Conservation (phyloP, 1,140 invertebrate genomes). For the Pogonognathellus flavescens region DNA sequence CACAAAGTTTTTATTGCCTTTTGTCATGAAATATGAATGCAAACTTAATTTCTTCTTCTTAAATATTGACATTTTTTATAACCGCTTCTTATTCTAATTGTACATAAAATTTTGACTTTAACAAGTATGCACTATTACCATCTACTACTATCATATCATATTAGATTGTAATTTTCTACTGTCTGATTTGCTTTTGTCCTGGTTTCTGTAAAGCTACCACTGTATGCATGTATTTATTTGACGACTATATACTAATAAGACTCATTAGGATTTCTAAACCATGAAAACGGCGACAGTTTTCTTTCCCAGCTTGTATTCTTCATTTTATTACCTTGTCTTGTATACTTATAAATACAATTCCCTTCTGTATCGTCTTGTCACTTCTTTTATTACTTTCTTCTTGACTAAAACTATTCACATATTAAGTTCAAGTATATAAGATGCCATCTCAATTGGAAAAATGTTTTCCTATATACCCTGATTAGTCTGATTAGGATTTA, state of each 20-base stretch:
- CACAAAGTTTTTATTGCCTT: too few relatives aligned
- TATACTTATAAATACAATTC: constrained; percentile 28
- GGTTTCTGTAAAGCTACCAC: neutral
- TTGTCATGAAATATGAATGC: too few relatives aligned
- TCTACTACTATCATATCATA: too few relatives aligned
- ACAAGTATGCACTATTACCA: neutral
- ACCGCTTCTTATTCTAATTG: too few relatives aligned
- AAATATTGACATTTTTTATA: too few relatives aligned
- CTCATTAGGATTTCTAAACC: constrained; percentile 27
- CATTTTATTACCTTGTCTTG: constrained; percentile 31
- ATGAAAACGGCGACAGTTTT: constrained; percentile 31
- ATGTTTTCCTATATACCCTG: too few relatives aligned
- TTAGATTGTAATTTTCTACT: neutral
- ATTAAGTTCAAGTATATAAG: too few relatives aligned
- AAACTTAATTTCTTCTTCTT: too few relatives aligned
- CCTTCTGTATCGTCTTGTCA: constrained; percentile 1
- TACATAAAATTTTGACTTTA: too few relatives aligned
- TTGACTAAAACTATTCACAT: neutral
- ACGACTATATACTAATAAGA: neutral
- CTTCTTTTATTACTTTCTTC: constrained; percentile 17
- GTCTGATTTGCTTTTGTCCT: neutral
- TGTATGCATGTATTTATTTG: neutral
- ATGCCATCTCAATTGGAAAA: too few relatives aligned
- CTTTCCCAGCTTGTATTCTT: constrained; percentile 2
- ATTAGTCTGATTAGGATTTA: too few relatives aligned